These are phyloP conservation scores for Sebastes itinus DNA, from an alignment of 2,797 vertebrate genomes.

Conservation along the genomic window DNA sequence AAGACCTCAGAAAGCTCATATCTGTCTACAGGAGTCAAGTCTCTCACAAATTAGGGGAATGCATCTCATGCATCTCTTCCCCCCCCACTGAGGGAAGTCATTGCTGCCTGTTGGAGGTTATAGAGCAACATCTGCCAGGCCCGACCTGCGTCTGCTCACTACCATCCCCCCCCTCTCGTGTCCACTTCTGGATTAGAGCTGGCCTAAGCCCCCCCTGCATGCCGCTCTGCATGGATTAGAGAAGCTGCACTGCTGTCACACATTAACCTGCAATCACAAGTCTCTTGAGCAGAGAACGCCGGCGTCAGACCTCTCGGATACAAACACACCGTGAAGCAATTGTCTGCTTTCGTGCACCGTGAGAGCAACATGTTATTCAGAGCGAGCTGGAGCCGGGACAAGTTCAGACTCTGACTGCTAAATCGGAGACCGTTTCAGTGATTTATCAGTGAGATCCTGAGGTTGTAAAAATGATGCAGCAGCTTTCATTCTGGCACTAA, in stretches of 20 bases:
- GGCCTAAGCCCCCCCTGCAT: slow-evolving; percentile 32
- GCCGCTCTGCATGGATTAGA: slow-evolving; percentile 66
- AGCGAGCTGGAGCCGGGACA: neutral
- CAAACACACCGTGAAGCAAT: neutral
- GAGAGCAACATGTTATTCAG: slow-evolving; percentile 18
- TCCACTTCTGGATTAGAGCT: slow-evolving; percentile 72
- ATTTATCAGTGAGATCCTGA: neutral
- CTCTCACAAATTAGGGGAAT: neutral
- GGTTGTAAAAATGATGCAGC: neutral
- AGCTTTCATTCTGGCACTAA: neutral
- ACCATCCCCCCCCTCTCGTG: slow-evolving; percentile 37
- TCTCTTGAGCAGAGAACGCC: slow-evolving; percentile 4
- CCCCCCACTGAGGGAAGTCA: slow-evolving; percentile 2
- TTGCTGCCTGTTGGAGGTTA: slow-evolving; percentile 42
- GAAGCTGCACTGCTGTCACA: slow-evolving; percentile 60
- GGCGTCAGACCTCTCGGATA: neutral
- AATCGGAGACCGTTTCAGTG: neutral
- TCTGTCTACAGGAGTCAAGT: neutral
- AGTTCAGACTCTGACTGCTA: neutral
- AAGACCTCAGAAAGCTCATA: neutral
- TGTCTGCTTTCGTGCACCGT: neutral
- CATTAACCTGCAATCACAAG: slow-evolving; percentile 62
- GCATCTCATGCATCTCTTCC: neutral
- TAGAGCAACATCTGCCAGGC: slow-evolving; percentile 71
- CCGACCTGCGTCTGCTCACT: slow-evolving; percentile 16